Percentiles rank a stretch among this genome's conserved stretches.
These are phyloP conservation scores for Coccyzus lansbergi DNA, from an alignment of 2,797 vertebrate species.

Conservation along the genomic window DNA sequence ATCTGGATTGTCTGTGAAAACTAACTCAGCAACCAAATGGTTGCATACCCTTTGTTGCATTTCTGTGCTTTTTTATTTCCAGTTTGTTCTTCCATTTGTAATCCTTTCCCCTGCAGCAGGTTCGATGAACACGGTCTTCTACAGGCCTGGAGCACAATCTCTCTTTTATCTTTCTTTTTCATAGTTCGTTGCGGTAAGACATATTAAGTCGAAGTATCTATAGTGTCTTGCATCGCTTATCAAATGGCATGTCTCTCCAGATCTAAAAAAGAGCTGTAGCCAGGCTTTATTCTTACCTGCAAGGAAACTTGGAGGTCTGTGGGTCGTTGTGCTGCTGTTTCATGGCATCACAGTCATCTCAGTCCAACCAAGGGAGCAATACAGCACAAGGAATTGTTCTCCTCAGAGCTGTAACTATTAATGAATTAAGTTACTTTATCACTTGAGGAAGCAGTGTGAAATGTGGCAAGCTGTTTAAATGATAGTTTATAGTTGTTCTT, in stretches of 20 bases:
- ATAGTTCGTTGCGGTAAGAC: background rate
- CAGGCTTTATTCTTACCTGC: background rate
- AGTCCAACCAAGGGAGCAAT: fast-evolving
- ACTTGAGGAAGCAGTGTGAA: background rate
- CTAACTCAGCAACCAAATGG: background rate
- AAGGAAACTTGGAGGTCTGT: background rate
- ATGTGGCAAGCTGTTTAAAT: background rate
- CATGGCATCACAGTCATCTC: fast-evolving
- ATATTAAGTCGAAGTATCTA: background rate
- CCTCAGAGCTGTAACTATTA: background rate
- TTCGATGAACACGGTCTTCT: background rate
- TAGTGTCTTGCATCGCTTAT: background rate
- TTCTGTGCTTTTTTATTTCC: background rate
- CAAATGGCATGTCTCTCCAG: background rate
- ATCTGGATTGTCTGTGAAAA: background rate
- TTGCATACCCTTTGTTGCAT: background rate
- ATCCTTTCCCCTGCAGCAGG: background rate
- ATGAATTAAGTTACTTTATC: background rate
- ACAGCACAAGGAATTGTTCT: fast-evolving
- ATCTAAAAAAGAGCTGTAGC: background rate
- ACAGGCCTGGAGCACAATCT: background rate
- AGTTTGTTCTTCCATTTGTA: background rate
- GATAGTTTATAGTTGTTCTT: background rate
- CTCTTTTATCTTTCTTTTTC: background rate
- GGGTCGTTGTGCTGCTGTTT: background rate